Percentiles rank a stretch among this genome's conserved stretches.
Evolutionary conservation across 2,797 vertebrate species (phyloP).

Genomic region (Melanotaenia boesemani): DNA sequence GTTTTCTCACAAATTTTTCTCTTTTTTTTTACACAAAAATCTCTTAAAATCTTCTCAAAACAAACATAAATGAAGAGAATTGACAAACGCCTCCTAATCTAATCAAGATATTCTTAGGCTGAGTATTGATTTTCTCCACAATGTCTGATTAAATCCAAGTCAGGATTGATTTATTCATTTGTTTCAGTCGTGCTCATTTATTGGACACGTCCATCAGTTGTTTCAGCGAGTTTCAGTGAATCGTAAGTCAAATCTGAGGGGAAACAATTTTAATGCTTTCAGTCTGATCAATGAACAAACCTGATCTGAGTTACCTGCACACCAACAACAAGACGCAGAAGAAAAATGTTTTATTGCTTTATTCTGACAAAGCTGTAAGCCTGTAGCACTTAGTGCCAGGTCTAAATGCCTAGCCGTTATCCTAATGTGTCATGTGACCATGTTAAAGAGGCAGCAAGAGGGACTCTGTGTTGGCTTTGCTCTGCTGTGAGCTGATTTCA

Average conservation of each 20-base stretch:
- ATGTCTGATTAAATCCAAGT: slow-evolving; percentile 39
- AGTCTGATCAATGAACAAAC: slow-evolving; percentile 4
- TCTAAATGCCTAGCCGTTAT: slow-evolving; percentile 44
- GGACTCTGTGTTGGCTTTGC: slow-evolving; percentile 18
- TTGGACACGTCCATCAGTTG: slow-evolving; percentile 53
- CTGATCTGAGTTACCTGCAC: background rate
- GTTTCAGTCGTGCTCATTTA: slow-evolving; percentile 56
- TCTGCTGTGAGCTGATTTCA: slow-evolving; percentile 66
- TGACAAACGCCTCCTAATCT: slow-evolving; percentile 11
- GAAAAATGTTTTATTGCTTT: slow-evolving; percentile 26
- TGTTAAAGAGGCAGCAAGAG: slow-evolving; percentile 44
- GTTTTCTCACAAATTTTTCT: too few relatives aligned
- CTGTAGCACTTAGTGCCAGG: slow-evolving; percentile 25
- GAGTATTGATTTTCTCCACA: slow-evolving; percentile 38
- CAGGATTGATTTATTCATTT: slow-evolving; percentile 62
- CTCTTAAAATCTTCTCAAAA: background rate
- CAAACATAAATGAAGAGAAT: background rate
- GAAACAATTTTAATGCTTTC: slow-evolving; percentile 1
- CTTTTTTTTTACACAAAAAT: background rate
- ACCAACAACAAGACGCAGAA: slow-evolving; percentile 4
- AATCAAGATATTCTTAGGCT: background rate
- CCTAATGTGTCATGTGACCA: slow-evolving; percentile 59
- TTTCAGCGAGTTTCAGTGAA: slow-evolving; percentile 21
- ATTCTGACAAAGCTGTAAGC: background rate
- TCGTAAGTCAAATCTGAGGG: slow-evolving; percentile 23